A percentile compares a stretch with the other conserved stretches of the same genome.
Conservation (phyloP, 1,140 invertebrate species). For the Belonocnema kinseyi region DNA sequence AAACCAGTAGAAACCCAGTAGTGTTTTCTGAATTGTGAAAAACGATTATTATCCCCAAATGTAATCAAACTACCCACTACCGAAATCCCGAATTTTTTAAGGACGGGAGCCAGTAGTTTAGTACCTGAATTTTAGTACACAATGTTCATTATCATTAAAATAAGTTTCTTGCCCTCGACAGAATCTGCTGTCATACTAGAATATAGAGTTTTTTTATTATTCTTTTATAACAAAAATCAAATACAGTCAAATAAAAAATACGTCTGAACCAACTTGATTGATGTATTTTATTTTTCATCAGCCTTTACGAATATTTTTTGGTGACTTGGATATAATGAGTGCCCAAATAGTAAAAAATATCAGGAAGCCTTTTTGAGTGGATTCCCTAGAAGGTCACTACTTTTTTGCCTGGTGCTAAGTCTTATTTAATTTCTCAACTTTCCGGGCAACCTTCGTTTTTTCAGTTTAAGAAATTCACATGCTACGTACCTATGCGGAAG, state of each 20-base stretch:
- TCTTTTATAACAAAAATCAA: neutral
- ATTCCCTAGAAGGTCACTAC: neutral
- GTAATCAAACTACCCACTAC: neutral
- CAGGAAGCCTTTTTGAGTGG: too few relatives aligned
- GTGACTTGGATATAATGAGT: too few relatives aligned
- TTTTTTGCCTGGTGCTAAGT: neutral
- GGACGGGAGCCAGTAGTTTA: constrained; percentile 35
- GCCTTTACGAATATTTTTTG: too few relatives aligned
- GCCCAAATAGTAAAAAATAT: too few relatives aligned
- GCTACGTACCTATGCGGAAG: too few relatives aligned
- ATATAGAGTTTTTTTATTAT: neutral
- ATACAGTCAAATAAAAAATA: constrained; percentile 4
- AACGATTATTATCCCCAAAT: neutral
- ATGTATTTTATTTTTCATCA: neutral
- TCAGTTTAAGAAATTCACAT: neutral
- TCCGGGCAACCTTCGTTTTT: neutral
- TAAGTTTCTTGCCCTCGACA: constrained; percentile 33
- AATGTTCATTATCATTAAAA: constrained; percentile 21
- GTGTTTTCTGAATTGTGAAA: constrained; percentile 6
- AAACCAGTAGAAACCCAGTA: constrained; percentile 15
- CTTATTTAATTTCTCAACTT: neutral
- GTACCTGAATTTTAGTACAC: constrained; percentile 39
- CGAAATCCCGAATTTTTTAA: neutral
- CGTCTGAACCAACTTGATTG: neutral
- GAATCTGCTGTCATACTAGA: neutral